A percentile compares a stretch with the other conserved stretches of the same genome.
Conservation (phyloP, 2,888 invertebrate genomes). For the Yponomeuta sedellus region DNA sequence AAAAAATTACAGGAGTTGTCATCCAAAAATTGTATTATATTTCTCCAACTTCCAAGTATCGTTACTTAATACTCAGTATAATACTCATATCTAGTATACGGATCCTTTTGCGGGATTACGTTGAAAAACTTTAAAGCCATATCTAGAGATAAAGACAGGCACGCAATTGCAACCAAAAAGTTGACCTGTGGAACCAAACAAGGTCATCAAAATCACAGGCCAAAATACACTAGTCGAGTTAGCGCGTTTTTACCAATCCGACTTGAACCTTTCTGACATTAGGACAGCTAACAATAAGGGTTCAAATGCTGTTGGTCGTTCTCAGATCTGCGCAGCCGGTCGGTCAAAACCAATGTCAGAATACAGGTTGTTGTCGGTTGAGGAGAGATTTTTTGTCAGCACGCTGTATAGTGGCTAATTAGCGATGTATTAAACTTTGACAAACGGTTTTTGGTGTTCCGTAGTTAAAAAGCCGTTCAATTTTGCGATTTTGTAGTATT, state of each 20-base stretch:
- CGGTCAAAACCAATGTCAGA: constrained; percentile 14
- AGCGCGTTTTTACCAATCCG: neutral
- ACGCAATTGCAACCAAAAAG: neutral
- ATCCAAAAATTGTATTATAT: no score
- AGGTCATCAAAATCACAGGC: neutral
- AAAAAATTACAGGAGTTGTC: no score
- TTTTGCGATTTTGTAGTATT: no score
- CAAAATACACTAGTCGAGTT: neutral
- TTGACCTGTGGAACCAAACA: neutral
- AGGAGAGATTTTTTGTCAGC: neutral
- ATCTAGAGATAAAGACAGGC: neutral
- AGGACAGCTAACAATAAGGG: neutral
- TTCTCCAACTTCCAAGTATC: no score
- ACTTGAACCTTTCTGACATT: neutral
- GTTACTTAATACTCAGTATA: no score
- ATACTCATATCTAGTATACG: no score
- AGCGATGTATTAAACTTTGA: neutral
- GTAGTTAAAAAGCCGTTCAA: neutral
- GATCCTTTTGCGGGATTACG: no score
- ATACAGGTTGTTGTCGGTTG: neutral
- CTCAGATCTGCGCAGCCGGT: neutral
- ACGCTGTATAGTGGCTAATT: neutral
- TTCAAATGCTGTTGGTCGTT: neutral
- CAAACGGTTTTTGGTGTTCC: neutral
- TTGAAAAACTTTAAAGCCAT: neutral